These are phyloP conservation scores for Esox niger DNA, from an alignment of 2,113 vertebrate genomes.

Conservation along the genomic window DNA sequence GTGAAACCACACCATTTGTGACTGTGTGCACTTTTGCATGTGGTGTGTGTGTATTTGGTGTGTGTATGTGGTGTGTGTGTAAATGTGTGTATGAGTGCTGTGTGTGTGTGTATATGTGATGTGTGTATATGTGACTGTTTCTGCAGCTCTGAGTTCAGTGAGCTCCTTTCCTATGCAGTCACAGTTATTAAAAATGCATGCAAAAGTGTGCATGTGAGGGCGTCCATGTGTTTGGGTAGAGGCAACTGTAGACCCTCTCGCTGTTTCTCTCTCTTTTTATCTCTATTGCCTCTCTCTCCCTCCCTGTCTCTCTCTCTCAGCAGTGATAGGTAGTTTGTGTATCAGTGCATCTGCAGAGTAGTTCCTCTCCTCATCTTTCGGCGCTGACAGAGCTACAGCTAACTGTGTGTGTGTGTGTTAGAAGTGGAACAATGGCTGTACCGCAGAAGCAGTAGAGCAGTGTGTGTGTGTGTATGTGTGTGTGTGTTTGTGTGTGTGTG, in stretches of 20 bases:
- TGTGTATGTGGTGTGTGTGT: conserved; percentile 1
- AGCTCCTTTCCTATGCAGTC: conserved; percentile 38
- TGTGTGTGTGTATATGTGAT: neutral
- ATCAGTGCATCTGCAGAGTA: conserved; percentile 89
- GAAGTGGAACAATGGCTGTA: conserved; percentile 25
- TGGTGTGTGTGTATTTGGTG: no score
- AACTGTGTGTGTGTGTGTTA: conserved; percentile 3
- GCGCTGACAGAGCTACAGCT: neutral
- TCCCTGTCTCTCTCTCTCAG: conserved; percentile 68
- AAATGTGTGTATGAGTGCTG: neutral
- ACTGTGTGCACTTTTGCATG: neutral
- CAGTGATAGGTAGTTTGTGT: conserved; percentile 92
- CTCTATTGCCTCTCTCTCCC: conserved; percentile 64
- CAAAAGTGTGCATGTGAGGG: conserved; percentile 42
- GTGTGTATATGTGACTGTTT: conserved; percentile 9
- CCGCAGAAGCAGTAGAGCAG: neutral
- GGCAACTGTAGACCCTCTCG: conserved; percentile 46
- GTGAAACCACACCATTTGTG: conserved; percentile 23
- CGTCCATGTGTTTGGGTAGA: conserved; percentile 17
- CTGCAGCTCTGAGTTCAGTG: conserved; percentile 36
- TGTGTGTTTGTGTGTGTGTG: neutral
- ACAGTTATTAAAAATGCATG: conserved; percentile 64
- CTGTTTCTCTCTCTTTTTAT: conserved; percentile 65
- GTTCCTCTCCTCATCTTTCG: conserved; percentile 66
- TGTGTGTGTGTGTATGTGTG: neutral